A percentile compares a stretch with the other conserved stretches of the same genome.
These are phyloP conservation scores for Leptocoma aspasia DNA, from an alignment of 2,113 vertebrate species.

Conservation along the genomic window DNA sequence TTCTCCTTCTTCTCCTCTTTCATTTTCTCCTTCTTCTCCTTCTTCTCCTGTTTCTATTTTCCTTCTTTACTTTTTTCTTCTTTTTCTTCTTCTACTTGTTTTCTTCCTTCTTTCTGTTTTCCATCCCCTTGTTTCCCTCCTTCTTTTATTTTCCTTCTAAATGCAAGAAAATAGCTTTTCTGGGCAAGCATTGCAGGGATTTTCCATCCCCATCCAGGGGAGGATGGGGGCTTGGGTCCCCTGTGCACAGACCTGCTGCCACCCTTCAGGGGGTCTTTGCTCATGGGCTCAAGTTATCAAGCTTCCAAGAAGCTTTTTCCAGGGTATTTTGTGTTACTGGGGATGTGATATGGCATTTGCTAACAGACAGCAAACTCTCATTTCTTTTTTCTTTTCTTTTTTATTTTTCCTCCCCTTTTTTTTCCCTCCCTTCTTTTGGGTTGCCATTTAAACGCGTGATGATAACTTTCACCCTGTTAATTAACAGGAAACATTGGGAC, in stretches of 20 bases:
- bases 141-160: neutral
- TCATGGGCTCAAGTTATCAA: rapidly evolving
- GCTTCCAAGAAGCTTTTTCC: neutral
- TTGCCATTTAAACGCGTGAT: constrained; percentile 37
- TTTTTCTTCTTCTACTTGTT: neutral
- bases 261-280: neutral
- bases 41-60: too few relatives aligned
- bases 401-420: neutral
- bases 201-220: neutral
- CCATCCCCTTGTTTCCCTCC: neutral
- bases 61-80: neutral
- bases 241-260: neutral
- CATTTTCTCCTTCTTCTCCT: too few relatives aligned
- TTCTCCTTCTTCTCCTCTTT: rapidly evolving
- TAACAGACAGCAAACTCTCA: neutral
- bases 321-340: neutral
- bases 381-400: neutral
- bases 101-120: too few relatives aligned
- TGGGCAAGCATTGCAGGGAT: neutral
- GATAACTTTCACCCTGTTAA: constrained; percentile 80
- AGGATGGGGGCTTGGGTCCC: neutral
- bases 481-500: constrained; percentile 87
- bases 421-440: neutral
- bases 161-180: neutral
- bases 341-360: neutral